Evolutionary conservation across 2,113 vertebrate species (phyloP).

Genomic region (Xyrauchen texanus): DNA sequence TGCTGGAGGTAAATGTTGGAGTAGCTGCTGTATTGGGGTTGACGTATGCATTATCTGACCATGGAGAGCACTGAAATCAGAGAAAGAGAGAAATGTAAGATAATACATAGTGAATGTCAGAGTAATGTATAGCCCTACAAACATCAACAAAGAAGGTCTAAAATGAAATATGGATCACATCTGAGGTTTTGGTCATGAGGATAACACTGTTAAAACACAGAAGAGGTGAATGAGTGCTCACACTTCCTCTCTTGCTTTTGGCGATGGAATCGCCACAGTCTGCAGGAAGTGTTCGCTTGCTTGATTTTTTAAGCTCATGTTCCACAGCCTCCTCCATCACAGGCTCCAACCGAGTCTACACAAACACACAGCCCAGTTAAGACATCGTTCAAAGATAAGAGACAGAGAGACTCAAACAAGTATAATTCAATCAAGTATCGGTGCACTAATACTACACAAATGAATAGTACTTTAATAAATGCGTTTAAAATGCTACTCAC

Average conservation of each 20-base stretch:
- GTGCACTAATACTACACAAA: no score
- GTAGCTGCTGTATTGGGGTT: slow-evolving; percentile 85
- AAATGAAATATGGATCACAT: slow-evolving; percentile 16
- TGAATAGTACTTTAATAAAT: no score
- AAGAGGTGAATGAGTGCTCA: slow-evolving; percentile 77
- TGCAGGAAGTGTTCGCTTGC: slow-evolving; percentile 98
- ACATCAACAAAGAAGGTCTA: slow-evolving; percentile 51
- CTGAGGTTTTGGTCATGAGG: no score
- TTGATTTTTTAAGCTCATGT: slow-evolving; percentile 99
- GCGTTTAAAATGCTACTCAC: no score
- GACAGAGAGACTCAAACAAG: no score
- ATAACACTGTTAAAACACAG: background rate
- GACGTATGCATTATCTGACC: slow-evolving; percentile 92
- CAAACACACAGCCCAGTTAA: slow-evolving; percentile 69
- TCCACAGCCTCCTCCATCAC: slow-evolving; percentile 97
- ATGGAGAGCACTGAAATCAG: slow-evolving; percentile 85
- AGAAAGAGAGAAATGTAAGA: slow-evolving; percentile 7
- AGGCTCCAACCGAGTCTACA: slow-evolving; percentile 97
- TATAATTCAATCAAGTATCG: no score
- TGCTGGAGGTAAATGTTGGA: slow-evolving; percentile 60
- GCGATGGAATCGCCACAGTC: slow-evolving; percentile 98
- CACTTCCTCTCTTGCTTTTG: slow-evolving; percentile 93
- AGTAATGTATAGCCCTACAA: background rate
- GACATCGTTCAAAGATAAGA: background rate
- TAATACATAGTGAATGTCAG: background rate